A percentile compares a stretch with the other conserved stretches of the same genome.
These are phyloP conservation scores for Isaurus tuberculatus DNA, from an alignment of 92 coral and sea anemone species.

Conservation along the genomic window DNA sequence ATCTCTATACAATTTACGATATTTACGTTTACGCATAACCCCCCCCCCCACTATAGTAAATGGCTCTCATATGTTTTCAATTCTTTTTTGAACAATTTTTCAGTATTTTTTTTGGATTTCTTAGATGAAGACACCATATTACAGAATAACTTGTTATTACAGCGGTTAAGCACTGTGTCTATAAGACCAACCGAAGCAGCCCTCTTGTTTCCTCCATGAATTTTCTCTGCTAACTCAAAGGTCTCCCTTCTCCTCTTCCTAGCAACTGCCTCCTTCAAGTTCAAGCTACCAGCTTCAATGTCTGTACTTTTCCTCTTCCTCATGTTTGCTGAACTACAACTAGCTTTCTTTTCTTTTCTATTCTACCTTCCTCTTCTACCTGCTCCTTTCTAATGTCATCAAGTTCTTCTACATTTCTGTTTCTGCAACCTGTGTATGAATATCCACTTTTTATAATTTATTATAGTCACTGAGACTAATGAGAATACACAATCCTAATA, in stretches of 20 bases:
- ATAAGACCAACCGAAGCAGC: constrained; percentile 47
- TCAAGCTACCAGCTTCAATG: neutral
- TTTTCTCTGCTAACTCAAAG: constrained; percentile 43
- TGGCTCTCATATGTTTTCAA: neutral
- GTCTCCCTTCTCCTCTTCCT: constrained; percentile 59
- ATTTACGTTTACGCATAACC: neutral
- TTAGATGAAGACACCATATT: neutral
- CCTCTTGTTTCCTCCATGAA: constrained; percentile 50
- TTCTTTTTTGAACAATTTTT: neutral
- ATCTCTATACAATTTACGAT: neutral
- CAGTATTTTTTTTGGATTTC: neutral
- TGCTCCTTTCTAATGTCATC: neutral
- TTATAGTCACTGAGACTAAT: neutral
- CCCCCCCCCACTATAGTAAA: neutral
- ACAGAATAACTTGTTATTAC: neutral
- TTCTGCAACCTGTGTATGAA: neutral
- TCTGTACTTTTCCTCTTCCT: neutral
- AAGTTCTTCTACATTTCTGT: neutral
- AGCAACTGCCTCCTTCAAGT: constrained; percentile 21
- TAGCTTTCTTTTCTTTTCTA: neutral
- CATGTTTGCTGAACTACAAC: neutral
- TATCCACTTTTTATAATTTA: neutral
- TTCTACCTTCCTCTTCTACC: neutral
- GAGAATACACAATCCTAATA: neutral
- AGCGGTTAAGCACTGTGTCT: constrained; percentile 27